Conservation (phyloP, 2,113 vertebrate species). For the Sinocyclocheilus anshuiensis region DNA sequence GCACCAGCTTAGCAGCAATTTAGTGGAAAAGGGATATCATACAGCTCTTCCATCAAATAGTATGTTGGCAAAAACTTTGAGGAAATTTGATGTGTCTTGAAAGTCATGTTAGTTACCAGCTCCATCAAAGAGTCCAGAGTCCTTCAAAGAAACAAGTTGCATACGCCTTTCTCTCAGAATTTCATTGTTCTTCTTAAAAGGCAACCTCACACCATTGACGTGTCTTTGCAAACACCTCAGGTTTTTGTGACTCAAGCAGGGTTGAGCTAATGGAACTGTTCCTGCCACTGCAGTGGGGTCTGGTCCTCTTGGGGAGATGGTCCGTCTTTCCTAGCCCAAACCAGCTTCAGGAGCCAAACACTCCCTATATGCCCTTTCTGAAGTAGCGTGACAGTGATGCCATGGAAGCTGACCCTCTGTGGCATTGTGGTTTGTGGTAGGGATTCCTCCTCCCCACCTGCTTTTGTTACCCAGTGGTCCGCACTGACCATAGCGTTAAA, state of each 20-base stretch:
- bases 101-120: neutral
- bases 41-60: neutral
- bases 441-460: constrained; percentile 52
- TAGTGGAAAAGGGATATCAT: neutral
- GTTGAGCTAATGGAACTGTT: constrained; percentile 58
- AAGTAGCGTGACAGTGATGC: constrained; percentile 33
- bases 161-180: neutral
- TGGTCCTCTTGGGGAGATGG: constrained; percentile 34
- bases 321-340: constrained; percentile 26
- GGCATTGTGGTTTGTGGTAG: constrained; percentile 18
- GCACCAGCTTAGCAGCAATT: neutral
- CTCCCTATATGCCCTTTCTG: neutral
- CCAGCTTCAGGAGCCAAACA: constrained; percentile 21
- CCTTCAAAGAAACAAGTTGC: neutral
- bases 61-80: neutral
- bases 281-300: constrained; percentile 35
- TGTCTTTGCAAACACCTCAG: constrained; percentile 42
- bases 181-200: constrained; percentile 35
- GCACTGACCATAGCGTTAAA: constrained; percentile 24
- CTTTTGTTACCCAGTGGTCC: constrained; percentile 24
- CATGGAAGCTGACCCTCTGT: constrained; percentile 45
- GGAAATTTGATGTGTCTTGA: neutral
- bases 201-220: constrained; percentile 33
- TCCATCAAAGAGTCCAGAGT: constrained; percentile 52
- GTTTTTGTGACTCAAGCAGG: constrained; percentile 58